Percentiles rank a stretch among this genome's conserved stretches.
Conservation (phyloP, 2,797 vertebrate genomes). For the Malurus splendens region DNA sequence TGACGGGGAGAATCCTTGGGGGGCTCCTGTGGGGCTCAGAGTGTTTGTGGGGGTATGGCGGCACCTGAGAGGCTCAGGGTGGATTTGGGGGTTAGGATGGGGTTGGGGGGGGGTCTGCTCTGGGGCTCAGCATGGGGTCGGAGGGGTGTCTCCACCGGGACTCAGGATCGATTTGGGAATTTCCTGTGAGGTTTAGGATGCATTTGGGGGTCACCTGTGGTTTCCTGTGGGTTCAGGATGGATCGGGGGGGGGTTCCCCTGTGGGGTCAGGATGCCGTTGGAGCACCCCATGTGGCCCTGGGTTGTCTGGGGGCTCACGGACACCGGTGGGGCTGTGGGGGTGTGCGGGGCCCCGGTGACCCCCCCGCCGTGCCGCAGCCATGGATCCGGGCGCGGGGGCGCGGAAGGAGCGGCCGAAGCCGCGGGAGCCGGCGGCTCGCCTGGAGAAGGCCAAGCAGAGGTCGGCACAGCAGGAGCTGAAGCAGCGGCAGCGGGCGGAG, state of each 20-base stretch:
- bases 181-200: neutral
- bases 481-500: slow-evolving; percentile 91
- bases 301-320: neutral
- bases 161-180: neutral
- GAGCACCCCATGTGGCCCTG: neutral
- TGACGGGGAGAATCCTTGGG: neutral
- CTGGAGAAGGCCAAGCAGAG: slow-evolving; percentile 86
- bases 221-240: neutral
- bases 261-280: neutral
- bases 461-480: slow-evolving; percentile 89
- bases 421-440: slow-evolving; percentile 82
- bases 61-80: too few species aligned
- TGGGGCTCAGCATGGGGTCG: neutral
- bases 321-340: fast-evolving
- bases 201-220: neutral
- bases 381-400: slow-evolving; percentile 82
- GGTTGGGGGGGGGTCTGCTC: too few species aligned
- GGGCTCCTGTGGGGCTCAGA: neutral
- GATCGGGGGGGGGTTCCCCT: too few species aligned
- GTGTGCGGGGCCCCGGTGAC: neutral
- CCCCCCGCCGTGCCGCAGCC: neutral
- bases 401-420: slow-evolving; percentile 84
- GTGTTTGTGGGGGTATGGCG: too few species aligned
- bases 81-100: neutral
- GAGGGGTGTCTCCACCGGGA: too few species aligned